These are phyloP conservation scores for Tretioscincus oriximinensis DNA, from an alignment of 2,113 vertebrate species.

Conservation along the genomic window DNA sequence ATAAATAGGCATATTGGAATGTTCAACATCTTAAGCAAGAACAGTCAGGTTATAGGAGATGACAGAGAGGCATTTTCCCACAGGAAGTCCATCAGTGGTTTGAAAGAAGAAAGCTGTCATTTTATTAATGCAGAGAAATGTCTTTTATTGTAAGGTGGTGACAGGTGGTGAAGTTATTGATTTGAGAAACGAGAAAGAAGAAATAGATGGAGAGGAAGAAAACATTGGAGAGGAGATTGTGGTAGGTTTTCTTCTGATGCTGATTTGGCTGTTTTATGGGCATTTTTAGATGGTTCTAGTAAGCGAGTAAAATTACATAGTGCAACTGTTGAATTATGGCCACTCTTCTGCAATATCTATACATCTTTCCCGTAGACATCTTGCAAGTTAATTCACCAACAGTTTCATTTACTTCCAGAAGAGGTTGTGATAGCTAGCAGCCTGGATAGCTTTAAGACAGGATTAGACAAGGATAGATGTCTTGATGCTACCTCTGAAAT, in stretches of 20 bases:
- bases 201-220: background rate
- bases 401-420: too few relatives aligned
- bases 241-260: background rate
- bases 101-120: background rate
- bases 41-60: too few relatives aligned
- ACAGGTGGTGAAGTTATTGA: background rate
- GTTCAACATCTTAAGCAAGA: too few relatives aligned
- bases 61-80: too few relatives aligned
- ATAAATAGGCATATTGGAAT: too few relatives aligned
- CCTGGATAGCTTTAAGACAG: too few relatives aligned
- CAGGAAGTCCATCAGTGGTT: background rate
- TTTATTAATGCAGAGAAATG: background rate
- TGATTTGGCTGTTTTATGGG: background rate
- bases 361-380: too few relatives aligned
- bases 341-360: too few relatives aligned
- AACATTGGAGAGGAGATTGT: background rate
- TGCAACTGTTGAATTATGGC: background rate
- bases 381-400: too few relatives aligned
- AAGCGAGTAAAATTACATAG: background rate
- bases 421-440: too few relatives aligned
- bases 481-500: too few relatives aligned
- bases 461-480: too few relatives aligned
- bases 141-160: background rate
- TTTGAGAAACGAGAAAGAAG: background rate
- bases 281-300: background rate